Evolutionary conservation across 2,113 vertebrate species (phyloP).

Genomic region (Entelurus aequoreus): DNA sequence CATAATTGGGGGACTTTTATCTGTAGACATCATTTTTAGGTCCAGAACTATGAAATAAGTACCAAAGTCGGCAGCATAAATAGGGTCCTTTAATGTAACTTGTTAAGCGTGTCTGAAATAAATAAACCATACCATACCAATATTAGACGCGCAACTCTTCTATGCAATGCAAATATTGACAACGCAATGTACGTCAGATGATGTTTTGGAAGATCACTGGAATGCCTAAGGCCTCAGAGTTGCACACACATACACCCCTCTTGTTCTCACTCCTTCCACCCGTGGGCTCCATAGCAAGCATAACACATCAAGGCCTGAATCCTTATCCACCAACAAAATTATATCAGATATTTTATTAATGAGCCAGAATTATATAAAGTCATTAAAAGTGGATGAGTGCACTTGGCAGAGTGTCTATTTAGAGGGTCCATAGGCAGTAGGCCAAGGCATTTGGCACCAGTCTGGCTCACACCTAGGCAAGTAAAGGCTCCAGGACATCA

Average conservation of each 20-base stretch:
- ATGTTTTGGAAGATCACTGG: slow-evolving; percentile 50
- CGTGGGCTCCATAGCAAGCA: slow-evolving; percentile 40
- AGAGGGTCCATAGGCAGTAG: slow-evolving; percentile 38
- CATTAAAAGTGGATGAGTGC: slow-evolving; percentile 69
- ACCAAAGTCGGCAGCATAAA: no score
- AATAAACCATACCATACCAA: slow-evolving; percentile 3
- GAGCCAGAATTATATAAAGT: slow-evolving; percentile 66
- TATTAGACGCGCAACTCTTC: slow-evolving; percentile 43
- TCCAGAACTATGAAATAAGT: no score
- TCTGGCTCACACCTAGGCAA: slow-evolving; percentile 46
- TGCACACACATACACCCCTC: slow-evolving; percentile 29
- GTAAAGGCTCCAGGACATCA: slow-evolving; percentile 20
- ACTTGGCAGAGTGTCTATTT: slow-evolving; percentile 50
- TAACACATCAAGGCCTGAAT: slow-evolving; percentile 52
- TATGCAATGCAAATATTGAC: slow-evolving; percentile 38
- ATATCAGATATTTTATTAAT: slow-evolving; percentile 68
- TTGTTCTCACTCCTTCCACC: slow-evolving; percentile 40
- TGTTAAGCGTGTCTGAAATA: no score
- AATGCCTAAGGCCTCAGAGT: slow-evolving; percentile 51
- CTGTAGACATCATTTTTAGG: no score
- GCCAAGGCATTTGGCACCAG: slow-evolving; percentile 47
- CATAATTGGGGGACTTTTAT: no score
- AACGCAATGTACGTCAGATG: slow-evolving; percentile 49
- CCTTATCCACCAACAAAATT: slow-evolving; percentile 55
- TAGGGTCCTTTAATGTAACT: no score